Conservation (phyloP, 1,140 invertebrate species). For the Atopsyche davidsoni region DNA sequence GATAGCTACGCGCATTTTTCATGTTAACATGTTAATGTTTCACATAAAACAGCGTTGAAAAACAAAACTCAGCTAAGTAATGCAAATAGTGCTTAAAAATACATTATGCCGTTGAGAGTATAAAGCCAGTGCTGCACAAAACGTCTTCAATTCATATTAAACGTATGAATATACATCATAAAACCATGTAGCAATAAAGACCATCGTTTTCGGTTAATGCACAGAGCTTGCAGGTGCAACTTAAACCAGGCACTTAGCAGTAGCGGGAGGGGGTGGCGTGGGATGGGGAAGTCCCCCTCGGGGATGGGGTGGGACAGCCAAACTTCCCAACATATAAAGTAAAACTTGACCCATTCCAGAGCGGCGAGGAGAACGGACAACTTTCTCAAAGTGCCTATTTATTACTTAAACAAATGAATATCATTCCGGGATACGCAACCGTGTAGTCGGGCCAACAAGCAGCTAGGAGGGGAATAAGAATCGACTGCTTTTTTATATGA, state of each 20-base stretch:
- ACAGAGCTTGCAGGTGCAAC: too few relatives aligned
- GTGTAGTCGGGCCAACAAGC: background rate
- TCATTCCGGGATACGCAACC: background rate
- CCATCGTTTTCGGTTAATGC: too few relatives aligned
- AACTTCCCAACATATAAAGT: slow-evolving; percentile 21
- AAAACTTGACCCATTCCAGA: slow-evolving; percentile 22
- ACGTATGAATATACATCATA: too few relatives aligned
- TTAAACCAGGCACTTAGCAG: too few relatives aligned
- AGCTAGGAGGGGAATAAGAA: background rate
- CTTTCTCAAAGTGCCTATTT: slow-evolving; percentile 10
- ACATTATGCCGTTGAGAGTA: background rate
- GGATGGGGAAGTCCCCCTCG: background rate
- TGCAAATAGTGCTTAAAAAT: background rate
- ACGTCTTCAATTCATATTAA: too few relatives aligned
- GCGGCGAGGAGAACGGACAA: slow-evolving; percentile 2
- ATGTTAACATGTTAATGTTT: too few relatives aligned
- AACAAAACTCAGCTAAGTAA: background rate
- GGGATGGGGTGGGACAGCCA: background rate
- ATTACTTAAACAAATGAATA: slow-evolving; percentile 18
- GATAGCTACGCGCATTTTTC: too few relatives aligned
- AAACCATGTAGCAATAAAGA: too few relatives aligned
- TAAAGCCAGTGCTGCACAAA: background rate
- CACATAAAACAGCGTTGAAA: slow-evolving; percentile 8
- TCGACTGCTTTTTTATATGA: background rate
- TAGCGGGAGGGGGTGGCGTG: background rate